Evolutionary conservation across 2,113 vertebrate species (phyloP), one percentile per base, ranked within the genome.

Genomic region (Prionailurus viverrinus): DNA sequence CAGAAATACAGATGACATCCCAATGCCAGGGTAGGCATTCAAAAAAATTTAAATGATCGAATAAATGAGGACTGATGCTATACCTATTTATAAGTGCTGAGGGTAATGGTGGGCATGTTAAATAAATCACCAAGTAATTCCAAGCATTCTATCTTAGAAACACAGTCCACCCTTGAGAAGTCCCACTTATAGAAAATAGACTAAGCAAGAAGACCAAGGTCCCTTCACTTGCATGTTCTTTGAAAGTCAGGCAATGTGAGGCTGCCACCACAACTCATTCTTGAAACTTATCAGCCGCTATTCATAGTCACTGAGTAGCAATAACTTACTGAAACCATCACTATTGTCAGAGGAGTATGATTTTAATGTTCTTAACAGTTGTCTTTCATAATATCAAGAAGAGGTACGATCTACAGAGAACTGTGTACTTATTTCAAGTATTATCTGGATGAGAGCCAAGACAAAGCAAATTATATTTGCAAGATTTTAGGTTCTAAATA

Each of bases 401-500:
- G 21, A 74, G 10, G 1, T 48, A 29, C 6, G 16, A 16, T 80
- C 36, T 79, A 95, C 9, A 94, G 48, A 95, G 5, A 90, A 73
- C 41, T 39, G 1, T 61, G 4, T 16, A 9, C 11, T 97, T 89
- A 58, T 19, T 78, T 2, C 29, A 83, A 83, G 23, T 82, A 36
- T 19, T 96, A 8, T 68, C 36, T 82, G 31, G 33, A 80, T 87
- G 82, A 89, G 3, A 19, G 14, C 15, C 12, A 58, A 94, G 15
- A 61, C 12, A 80, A 41, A 91, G 9, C 66, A 79, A 94, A 86
- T 45, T 65, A 27, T 55, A 71, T 65, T 41, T 71, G 15, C 31
- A 68, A 78, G 29, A 74, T 91, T 88, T 96, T 89, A 80, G 41
- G 19, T 65, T 84, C 45, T 82, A 79, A 83, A n/a, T 48, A 48